Conservation (phyloP, 1,140 invertebrate genomes). For the Atta colombica region DNA sequence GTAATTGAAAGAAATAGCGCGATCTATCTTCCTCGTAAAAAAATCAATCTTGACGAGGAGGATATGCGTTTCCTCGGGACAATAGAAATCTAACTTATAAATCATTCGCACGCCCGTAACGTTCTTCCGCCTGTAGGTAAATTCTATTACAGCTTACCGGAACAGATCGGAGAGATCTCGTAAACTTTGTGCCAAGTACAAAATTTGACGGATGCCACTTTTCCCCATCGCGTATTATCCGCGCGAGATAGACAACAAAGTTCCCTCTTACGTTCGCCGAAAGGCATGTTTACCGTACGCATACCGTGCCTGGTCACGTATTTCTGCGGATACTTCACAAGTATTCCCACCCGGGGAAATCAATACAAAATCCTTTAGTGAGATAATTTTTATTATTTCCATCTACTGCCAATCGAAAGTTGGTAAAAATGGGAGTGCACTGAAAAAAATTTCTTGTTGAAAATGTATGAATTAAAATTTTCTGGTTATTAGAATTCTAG, state of each 20-base stretch:
- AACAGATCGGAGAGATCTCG: conserved; percentile 11
- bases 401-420: too few species aligned
- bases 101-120: conserved; percentile 48
- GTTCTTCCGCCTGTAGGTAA: conserved; percentile 33
- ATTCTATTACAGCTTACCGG: conserved; percentile 45
- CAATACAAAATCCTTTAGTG: background rate
- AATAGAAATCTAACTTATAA: conserved; percentile 41
- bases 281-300: conserved; percentile 40
- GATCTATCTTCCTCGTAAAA: conserved; percentile 61
- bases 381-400: conserved; percentile 17
- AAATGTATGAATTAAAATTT: too few species aligned
- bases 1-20: conserved; percentile 60
- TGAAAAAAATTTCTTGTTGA: too few species aligned
- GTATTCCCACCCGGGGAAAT: background rate
- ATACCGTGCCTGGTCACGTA: conserved; percentile 2
- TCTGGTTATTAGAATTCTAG: too few species aligned
- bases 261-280: conserved; percentile 22
- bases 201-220: conserved; percentile 61
- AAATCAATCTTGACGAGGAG: conserved; percentile 58
- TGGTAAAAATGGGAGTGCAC: too few species aligned
- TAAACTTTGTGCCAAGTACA: conserved; percentile 45
- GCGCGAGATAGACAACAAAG: background rate
- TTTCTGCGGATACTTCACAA: background rate
- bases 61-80: conserved; percentile 43
- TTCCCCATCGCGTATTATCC: conserved; percentile 29